phyloP scores from a whole-genome alignment of 2,888 invertebrate species.

The Agrotis exclamationis region DNA sequence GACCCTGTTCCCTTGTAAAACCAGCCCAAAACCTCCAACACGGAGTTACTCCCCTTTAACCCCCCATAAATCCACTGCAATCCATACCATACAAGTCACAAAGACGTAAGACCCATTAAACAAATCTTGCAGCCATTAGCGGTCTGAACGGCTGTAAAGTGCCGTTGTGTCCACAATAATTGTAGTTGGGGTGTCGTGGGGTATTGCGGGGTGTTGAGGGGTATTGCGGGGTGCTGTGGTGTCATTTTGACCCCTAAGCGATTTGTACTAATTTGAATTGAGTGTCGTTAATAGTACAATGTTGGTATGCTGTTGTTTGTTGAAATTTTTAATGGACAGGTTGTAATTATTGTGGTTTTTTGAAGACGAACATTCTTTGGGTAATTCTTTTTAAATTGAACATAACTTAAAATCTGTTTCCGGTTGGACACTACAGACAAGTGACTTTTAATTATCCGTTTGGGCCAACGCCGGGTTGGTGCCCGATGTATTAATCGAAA shows the following conservation, averaged over 20 bases:
- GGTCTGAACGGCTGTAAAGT: conserved; percentile 59
- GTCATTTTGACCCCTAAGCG: conserved; percentile 49
- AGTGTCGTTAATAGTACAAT: conserved; percentile 41
- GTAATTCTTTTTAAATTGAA: neutral
- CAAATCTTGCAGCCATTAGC: conserved; percentile 65
- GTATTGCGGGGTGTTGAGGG: conserved; percentile 14
- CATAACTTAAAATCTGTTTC: neutral
- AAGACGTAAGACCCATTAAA: conserved; percentile 65
- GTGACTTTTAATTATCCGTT: too few species aligned
- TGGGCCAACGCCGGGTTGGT: too few species aligned
- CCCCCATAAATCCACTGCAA: conserved; percentile 49
- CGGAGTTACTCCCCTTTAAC: neutral
- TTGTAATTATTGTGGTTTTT: conserved; percentile 1
- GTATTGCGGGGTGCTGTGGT: conserved; percentile 37
- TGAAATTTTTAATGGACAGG: conserved; percentile 20
- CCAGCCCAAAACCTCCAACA: neutral
- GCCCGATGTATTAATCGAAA: too few species aligned
- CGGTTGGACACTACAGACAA: too few species aligned
- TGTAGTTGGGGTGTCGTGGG: conserved; percentile 49
- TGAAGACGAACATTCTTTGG: neutral
- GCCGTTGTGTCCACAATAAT: conserved; percentile 55
- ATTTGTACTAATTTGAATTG: conserved; percentile 62
- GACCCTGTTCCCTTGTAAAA: too few species aligned
- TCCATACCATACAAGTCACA: conserved; percentile 57
- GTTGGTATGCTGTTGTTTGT: conserved; percentile 29